Conservation (phyloP, 2,113 vertebrate species). For the Scopus umbretta region DNA sequence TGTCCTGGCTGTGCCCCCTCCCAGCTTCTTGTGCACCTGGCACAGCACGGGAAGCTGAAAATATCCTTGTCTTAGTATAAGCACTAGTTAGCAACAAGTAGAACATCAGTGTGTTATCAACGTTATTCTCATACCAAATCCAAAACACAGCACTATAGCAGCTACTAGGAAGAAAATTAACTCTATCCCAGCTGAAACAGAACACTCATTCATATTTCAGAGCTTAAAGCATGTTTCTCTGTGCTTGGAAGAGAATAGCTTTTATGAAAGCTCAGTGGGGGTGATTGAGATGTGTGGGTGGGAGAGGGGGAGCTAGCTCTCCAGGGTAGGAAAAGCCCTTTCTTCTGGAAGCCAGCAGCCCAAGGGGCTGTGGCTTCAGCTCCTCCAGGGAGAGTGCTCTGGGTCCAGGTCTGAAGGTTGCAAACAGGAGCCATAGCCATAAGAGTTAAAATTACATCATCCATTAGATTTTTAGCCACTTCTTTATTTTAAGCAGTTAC, state of each 20-base stretch:
- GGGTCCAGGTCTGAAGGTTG: not conserved
- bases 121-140: no score
- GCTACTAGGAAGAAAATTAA: no score
- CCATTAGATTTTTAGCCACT: not conserved
- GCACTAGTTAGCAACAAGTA: no score
- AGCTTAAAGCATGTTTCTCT: not conserved
- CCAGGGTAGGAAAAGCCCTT: not conserved
- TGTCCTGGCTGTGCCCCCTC: no score
- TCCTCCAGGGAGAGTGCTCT: not conserved
- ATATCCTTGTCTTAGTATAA: no score
- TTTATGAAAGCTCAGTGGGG: not conserved
- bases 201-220: not conserved
- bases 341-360: not conserved
- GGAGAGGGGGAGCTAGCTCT: not conserved
- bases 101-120: no score
- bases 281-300: rapidly evolving
- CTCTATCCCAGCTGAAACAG: no score
- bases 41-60: no score
- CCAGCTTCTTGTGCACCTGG: no score
- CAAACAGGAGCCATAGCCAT: not conserved
- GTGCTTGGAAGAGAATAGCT: not conserved
- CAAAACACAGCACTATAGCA: no score
- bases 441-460: not conserved
- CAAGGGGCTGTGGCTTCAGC: not conserved
- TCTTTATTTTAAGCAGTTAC: not conserved